phyloP scores from a whole-genome alignment of 2,113 vertebrate genomes.

The Egretta garzetta region DNA sequence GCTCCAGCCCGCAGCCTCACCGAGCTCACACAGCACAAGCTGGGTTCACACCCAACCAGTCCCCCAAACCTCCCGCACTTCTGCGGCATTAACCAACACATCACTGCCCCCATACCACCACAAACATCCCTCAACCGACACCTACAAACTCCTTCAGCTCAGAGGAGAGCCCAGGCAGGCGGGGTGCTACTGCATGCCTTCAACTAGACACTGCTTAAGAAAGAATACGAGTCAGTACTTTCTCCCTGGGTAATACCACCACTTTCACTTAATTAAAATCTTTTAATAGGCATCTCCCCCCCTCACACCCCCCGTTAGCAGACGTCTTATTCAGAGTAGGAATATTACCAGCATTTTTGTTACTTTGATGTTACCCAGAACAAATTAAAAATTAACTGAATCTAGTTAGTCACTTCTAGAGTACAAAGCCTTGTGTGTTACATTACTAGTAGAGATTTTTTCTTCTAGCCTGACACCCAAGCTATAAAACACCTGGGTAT shows the following conservation, averaged over 20 bases:
- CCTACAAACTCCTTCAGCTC: neutral
- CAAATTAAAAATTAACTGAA: constrained; percentile 43
- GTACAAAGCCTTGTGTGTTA: neutral
- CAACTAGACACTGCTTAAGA: neutral
- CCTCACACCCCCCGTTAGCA: constrained; percentile 10
- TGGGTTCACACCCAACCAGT: neutral
- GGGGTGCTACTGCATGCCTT: neutral
- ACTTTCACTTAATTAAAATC: constrained; percentile 63
- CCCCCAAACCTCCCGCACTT: fast-evolving
- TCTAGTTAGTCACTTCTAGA: constrained; percentile 10
- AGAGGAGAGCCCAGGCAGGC: neutral
- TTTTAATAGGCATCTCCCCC: neutral
- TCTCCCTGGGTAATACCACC: constrained; percentile 26
- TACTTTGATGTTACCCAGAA: constrained; percentile 54
- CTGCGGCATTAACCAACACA: fast-evolving
- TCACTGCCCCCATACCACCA: fast-evolving
- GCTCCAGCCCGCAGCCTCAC: neutral
- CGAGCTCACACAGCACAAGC: fast-evolving
- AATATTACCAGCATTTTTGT: constrained; percentile 54
- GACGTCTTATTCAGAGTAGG: neutral
- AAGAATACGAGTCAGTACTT: constrained; percentile 12
- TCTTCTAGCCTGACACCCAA: neutral
- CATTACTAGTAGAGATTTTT: neutral
- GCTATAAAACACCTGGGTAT: neutral
- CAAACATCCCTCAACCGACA: neutral